phyloP scores from a whole-genome alignment of 2,113 vertebrate genomes.

The Aegotheles bennettii region DNA sequence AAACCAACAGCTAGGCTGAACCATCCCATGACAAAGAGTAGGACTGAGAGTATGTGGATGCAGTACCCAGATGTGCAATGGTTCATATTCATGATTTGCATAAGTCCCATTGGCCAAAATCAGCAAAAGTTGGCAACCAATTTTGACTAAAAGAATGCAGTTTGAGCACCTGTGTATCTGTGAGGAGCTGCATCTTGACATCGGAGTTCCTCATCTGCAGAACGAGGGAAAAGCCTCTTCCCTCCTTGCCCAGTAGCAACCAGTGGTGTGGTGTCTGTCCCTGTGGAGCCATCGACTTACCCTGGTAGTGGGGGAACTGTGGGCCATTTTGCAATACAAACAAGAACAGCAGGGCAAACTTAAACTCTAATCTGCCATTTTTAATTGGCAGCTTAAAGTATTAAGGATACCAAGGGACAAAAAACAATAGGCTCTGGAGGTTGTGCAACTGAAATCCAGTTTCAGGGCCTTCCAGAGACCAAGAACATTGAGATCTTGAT shows the following conservation, averaged over 20 bases:
- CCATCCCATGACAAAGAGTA: neutral
- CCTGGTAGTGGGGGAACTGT: neutral
- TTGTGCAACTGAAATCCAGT: conserved; percentile 26
- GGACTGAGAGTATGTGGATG: neutral
- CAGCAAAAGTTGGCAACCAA: neutral
- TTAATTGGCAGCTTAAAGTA: conserved; percentile 32
- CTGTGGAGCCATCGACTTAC: neutral
- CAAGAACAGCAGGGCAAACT: neutral
- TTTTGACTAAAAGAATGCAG: neutral
- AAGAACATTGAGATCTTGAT: neutral
- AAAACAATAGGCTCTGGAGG: conserved; percentile 16
- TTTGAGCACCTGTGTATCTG: neutral
- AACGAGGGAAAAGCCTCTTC: neutral
- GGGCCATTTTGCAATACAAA: neutral
- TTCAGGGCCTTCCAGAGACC: neutral
- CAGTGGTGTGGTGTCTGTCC: neutral
- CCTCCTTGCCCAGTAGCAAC: neutral
- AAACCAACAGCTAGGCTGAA: neutral
- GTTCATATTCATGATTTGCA: neutral
- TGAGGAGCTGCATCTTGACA: neutral
- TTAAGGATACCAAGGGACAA: conserved; percentile 30
- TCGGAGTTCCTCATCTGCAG: accelerated
- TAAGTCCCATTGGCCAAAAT: neutral
- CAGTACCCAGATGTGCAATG: neutral
- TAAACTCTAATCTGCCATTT: conserved; percentile 20